Conservation (phyloP, 2,888 invertebrate species). For the Xylophagus ater region DNA sequence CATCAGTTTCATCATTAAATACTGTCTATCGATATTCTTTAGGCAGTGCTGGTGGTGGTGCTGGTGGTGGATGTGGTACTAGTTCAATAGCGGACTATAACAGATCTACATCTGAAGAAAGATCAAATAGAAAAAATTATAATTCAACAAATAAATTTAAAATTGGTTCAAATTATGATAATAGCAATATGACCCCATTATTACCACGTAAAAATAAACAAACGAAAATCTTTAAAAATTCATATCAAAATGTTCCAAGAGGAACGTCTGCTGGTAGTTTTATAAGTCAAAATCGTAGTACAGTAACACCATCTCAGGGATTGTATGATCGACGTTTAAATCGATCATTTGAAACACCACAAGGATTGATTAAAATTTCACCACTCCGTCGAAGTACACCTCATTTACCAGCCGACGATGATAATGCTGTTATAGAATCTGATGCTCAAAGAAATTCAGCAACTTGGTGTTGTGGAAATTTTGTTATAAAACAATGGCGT, state of each 20-base stretch:
- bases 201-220: constrained; percentile 36
- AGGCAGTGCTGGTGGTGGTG: constrained; percentile 15
- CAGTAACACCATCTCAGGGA: constrained; percentile 18
- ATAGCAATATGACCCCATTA: constrained; percentile 36
- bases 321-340: constrained; percentile 37
- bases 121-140: constrained; percentile 12
- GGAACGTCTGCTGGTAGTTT: constrained; percentile 1
- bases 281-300: constrained; percentile 1
- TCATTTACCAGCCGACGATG: constrained; percentile 28
- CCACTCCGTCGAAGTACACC: constrained; percentile 36
- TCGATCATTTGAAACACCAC: constrained; percentile 37
- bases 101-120: constrained; percentile 20
- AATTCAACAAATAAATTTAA: constrained; percentile 23
- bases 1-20: constrained; percentile 36
- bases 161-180: constrained; percentile 38
- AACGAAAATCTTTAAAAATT: constrained; percentile 20
- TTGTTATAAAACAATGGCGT: constrained; percentile 62
- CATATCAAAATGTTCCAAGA: no score
- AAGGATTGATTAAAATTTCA: constrained; percentile 24
- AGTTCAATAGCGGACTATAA: constrained; percentile 21
- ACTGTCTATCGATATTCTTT: constrained; percentile 32
- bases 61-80: constrained; percentile 17
- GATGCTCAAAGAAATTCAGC: constrained; percentile 33
- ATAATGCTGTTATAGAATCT: constrained; percentile 11
- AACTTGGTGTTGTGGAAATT: constrained; percentile 66